phyloP scores from a whole-genome alignment of 2,888 invertebrate species.

The Eustalomyia histrio region DNA sequence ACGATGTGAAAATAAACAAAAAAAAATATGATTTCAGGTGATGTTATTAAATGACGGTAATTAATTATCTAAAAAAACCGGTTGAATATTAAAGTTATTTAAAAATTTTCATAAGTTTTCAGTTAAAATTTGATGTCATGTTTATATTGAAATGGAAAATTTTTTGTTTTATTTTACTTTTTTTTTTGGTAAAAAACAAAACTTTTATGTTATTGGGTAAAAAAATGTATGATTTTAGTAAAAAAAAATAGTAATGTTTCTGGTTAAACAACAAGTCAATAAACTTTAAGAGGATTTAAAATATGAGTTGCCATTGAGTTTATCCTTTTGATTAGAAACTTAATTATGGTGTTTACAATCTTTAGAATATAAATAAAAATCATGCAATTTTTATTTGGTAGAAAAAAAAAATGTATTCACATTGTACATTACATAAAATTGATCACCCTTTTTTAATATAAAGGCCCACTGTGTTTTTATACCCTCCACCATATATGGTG shows the following conservation, averaged over 20 bases:
- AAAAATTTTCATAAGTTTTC: background rate
- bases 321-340: conserved; percentile 14
- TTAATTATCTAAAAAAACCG: conserved; percentile 49
- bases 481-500: too few species aligned
- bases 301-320: background rate
- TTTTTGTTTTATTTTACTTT: background rate
- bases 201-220: background rate
- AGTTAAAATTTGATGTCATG: background rate
- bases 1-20: conserved; percentile 13
- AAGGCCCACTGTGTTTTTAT: too few species aligned
- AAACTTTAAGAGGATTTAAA: conserved; percentile 27
- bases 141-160: background rate
- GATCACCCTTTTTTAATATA: too few species aligned
- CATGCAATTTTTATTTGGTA: too few species aligned
- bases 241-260: background rate
- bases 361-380: too few species aligned
- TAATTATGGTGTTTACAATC: too few species aligned
- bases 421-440: too few species aligned
- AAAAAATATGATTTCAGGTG: conserved; percentile 24
- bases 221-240: background rate
- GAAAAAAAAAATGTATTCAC: too few species aligned
- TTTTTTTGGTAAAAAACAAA: background rate
- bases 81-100: conserved; percentile 5
- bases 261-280: background rate
- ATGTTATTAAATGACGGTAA: conserved; percentile 44